These are phyloP conservation scores for Cherax quadricarinatus DNA, from an alignment of 1,140 invertebrate genomes.

Conservation along the genomic window DNA sequence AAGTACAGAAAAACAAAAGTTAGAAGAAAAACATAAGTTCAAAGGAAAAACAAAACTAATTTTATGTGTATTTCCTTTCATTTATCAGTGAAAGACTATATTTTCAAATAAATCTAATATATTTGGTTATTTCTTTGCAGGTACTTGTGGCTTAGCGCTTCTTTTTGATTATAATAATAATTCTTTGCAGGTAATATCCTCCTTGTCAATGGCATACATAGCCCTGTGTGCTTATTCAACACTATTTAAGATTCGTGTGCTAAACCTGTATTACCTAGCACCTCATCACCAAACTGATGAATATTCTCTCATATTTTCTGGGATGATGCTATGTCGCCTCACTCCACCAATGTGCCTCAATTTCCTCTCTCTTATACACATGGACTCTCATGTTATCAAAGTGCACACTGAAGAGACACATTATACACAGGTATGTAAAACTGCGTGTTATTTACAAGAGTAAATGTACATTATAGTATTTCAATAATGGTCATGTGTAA, in stretches of 20 bases:
- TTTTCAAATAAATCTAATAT: too few relatives aligned
- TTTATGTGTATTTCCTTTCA: too few relatives aligned
- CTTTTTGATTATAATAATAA: too few relatives aligned
- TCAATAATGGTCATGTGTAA: too few relatives aligned
- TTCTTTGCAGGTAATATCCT: conserved; percentile 85
- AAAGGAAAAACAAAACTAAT: too few relatives aligned
- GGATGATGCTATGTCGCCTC: conserved; percentile 91
- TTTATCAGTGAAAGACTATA: too few relatives aligned
- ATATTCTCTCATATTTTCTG: conserved; percentile 98
- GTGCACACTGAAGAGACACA: conserved; percentile 88
- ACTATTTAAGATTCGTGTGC: conserved; percentile 95
- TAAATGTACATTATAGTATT: background rate
- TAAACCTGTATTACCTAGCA: conserved; percentile 98
- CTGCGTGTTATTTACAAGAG: background rate
- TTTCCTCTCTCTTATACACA: conserved; percentile 97
- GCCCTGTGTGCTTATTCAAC: conserved; percentile 99
- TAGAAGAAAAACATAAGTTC: too few relatives aligned
- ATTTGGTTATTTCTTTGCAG: conserved; percentile 76
- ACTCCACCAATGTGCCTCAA: conserved; percentile 99
- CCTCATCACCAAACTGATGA: conserved; percentile 99
- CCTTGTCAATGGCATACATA: conserved; percentile 93
- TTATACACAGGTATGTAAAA: conserved; percentile 87
- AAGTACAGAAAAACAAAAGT: too few relatives aligned
- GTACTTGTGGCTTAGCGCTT: too few relatives aligned
- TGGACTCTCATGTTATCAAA: conserved; percentile 97